These are phyloP conservation scores for Drosophila histrio DNA, from an alignment of 2,888 invertebrate species.

Conservation along the genomic window DNA sequence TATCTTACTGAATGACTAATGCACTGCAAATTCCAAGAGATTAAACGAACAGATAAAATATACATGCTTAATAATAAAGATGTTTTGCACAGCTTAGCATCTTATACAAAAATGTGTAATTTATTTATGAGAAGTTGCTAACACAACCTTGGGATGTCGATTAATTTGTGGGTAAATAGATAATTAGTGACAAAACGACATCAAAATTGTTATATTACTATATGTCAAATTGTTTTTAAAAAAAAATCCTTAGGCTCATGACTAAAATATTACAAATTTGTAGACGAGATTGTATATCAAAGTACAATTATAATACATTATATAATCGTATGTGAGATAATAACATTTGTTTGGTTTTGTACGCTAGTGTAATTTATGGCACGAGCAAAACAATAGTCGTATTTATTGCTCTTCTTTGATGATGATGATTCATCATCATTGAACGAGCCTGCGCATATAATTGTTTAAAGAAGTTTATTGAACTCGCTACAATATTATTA, in stretches of 20 bases:
- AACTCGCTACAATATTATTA: conserved; percentile 36
- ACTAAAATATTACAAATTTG: not conserved
- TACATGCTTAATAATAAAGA: conserved; percentile 16
- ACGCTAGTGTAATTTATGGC: conserved; percentile 7
- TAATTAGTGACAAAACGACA: not conserved
- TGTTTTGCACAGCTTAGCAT: conserved; percentile 14
- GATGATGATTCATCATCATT: conserved; percentile 13
- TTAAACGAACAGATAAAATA: conserved; percentile 23
- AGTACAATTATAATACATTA: not conserved
- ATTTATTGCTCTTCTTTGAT: not conserved
- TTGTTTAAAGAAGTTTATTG: conserved; percentile 33
- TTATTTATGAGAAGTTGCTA: not conserved
- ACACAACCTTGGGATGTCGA: not conserved
- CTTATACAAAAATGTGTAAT: conserved; percentile 8
- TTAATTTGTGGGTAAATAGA: not conserved
- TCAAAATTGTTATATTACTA: not conserved
- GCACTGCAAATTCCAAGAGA: conserved; percentile 22
- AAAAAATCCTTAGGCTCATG: not conserved
- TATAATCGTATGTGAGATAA: not conserved
- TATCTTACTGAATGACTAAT: conserved; percentile 32
- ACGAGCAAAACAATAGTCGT: conserved; percentile 12
- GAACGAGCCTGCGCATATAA: conserved; percentile 2
- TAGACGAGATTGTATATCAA: not conserved
- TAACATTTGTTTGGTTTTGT: conserved; percentile 2
- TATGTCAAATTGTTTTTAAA: not conserved